Conservation (phyloP, 2,113 vertebrate species). For the Phalacrocorax carbo region DNA sequence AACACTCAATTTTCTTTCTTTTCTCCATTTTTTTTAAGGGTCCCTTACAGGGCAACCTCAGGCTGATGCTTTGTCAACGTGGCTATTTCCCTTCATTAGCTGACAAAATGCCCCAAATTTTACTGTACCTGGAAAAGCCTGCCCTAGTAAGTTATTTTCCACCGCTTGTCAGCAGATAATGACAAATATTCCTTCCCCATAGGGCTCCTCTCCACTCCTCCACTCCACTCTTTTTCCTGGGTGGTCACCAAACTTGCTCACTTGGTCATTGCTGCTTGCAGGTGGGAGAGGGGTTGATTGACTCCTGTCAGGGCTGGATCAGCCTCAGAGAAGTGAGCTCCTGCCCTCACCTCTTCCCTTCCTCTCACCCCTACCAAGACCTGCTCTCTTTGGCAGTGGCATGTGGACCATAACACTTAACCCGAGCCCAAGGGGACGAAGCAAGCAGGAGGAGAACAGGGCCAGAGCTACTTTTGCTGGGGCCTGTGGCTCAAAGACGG, state of each 20-base stretch:
- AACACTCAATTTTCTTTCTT: neutral
- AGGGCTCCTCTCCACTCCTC: neutral
- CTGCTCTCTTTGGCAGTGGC: neutral
- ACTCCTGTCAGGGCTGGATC: neutral
- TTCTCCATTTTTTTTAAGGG: neutral
- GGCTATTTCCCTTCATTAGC: neutral
- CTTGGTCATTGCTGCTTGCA: neutral
- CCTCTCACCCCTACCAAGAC: neutral
- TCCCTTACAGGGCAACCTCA: neutral
- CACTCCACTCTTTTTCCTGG: neutral
- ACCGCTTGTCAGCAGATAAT: neutral
- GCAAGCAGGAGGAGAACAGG: neutral
- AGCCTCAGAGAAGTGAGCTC: neutral
- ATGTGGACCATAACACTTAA: neutral
- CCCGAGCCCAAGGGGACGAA: neutral
- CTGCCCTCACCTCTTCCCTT: neutral
- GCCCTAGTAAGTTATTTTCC: neutral
- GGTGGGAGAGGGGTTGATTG: neutral
- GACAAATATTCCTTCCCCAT: neutral
- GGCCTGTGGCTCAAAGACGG: neutral
- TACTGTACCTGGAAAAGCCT: neutral
- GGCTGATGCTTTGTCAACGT: fast-evolving
- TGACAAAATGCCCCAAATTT: neutral
- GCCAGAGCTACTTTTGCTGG: neutral
- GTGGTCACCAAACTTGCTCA: neutral